A percentile compares a stretch with the other conserved stretches of the same genome.
Conservation (phyloP, 2,797 vertebrate genomes). For the Enoplosus armatus region DNA sequence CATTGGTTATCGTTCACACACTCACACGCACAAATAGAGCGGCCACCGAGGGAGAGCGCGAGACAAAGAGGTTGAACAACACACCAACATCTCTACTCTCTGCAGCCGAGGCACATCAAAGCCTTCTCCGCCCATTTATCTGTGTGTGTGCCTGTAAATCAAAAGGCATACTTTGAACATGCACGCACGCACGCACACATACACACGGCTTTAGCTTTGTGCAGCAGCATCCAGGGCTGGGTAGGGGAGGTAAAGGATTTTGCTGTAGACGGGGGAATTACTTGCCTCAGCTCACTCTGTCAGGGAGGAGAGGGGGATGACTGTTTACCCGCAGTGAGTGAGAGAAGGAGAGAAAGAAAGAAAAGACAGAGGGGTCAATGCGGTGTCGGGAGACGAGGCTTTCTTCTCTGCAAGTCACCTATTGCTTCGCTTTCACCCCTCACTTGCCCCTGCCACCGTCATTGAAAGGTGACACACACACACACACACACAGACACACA, state of each 20-base stretch:
- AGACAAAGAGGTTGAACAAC: conserved; percentile 78
- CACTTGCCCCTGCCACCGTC: conserved; percentile 52
- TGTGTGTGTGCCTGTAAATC: conserved; percentile 77
- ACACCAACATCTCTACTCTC: conserved; percentile 69
- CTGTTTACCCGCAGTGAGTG: conserved; percentile 70
- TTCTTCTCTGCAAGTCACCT: conserved; percentile 76
- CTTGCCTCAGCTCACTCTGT: conserved; percentile 76
- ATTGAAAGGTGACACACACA: conserved; percentile 50
- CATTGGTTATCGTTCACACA: conserved; percentile 55
- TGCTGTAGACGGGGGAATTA: conserved; percentile 76
- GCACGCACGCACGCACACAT: conserved; percentile 3
- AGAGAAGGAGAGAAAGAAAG: conserved; percentile 22
- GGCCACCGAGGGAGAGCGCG: conserved; percentile 34
- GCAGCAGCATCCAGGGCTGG: conserved; percentile 63
- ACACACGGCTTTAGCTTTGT: conserved; percentile 70
- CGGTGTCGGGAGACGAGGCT: conserved; percentile 61
- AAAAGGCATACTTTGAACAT: conserved; percentile 73
- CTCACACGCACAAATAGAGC: conserved; percentile 39
- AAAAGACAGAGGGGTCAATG: conserved; percentile 76
- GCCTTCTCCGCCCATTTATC: conserved; percentile 74
- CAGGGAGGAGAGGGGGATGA: conserved; percentile 67
- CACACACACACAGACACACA: conserved; percentile 31
- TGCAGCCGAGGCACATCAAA: conserved; percentile 77
- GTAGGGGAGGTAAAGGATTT: conserved; percentile 71
- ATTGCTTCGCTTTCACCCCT: conserved; percentile 77